A percentile compares a stretch with the other conserved stretches of the same genome.
Evolutionary conservation across 2,888 invertebrate genomes (phyloP).

Genomic region (Pimpla rufipes): DNA sequence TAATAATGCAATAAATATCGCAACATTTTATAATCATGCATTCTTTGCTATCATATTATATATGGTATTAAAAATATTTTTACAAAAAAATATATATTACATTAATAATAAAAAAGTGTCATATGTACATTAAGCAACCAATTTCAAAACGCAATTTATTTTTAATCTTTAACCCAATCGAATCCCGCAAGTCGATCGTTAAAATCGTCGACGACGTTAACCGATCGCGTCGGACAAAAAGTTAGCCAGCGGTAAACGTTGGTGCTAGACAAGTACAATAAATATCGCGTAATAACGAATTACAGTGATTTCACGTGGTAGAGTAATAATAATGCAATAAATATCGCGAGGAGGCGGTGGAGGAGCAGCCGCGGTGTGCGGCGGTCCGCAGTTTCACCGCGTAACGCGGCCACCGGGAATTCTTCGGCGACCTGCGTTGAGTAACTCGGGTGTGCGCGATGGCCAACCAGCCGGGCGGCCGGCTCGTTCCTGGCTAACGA

Average conservation of each 20-base stretch:
- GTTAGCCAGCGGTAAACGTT: conserved; percentile 11
- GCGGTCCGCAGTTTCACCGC: conserved; percentile 56
- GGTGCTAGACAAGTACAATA: conserved; percentile 37
- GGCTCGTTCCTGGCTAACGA: conserved; percentile 58
- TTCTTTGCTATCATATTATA: too few relatives aligned
- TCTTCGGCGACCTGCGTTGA: conserved; percentile 45
- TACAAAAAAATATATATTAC: too few relatives aligned
- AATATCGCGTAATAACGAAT: conserved; percentile 64
- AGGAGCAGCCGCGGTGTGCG: conserved; percentile 40
- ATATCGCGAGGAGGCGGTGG: conserved; percentile 51
- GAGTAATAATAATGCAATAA: conserved; percentile 62
- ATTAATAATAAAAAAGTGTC: too few relatives aligned
- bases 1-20: conserved; percentile 62
- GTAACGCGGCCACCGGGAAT: conserved; percentile 58
- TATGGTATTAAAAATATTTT: too few relatives aligned
- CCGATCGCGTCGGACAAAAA: not conserved
- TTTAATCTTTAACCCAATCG: not conserved
- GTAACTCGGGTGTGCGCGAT: conserved; percentile 46
- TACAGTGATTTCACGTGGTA: conserved; percentile 31
- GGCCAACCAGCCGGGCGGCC: conserved; percentile 14
- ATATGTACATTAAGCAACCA: too few relatives aligned
- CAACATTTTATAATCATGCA: conserved; percentile 10
- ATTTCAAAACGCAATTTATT: too few relatives aligned
- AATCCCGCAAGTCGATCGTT: not conserved
- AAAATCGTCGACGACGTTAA: not conserved